Base-by-base conservation (phyloP, 1,140 invertebrate species). In the Trichonephila clavata region DNA sequence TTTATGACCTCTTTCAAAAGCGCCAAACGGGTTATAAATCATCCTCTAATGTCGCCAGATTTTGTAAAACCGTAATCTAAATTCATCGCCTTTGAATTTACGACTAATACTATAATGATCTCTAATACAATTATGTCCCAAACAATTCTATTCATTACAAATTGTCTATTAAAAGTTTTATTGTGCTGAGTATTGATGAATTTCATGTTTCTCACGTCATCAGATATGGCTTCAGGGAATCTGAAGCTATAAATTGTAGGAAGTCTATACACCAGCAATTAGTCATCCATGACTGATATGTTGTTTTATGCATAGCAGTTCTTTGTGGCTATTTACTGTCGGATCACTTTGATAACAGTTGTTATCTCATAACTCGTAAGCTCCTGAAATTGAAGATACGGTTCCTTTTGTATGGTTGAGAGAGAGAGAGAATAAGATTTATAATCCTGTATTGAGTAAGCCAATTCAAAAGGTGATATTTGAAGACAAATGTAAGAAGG, bases 121-220 rank as follows among this genome's bases (percentile, higher is more conserved):
- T 32, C 8, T 27, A 32, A 16, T 16, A 27, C 18, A 77, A 77
- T 77, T 77, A 20, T 20, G 32, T 39, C 32, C 4, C 14, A 77
- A 57, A 59, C 83, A 84, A 84, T 84, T 59, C 83, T 50, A 59
- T 84, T 57, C 83, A 84, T 84, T 84, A 84, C 10, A 61, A 65
- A 87, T 20, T 87, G 32, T 24, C 86, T 21, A 57, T 87, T 20
- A 63, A 87, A 87, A 57, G 59, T 24, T 27, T 87, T 39, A 27
- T 77, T 77, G 71, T 20, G 27, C 24, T 77, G 86, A 87, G 86
- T 63, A 39, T 63, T 63, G 86, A 63, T 32, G 39, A 16, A 32
- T 87, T 39, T 43, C 50, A 18, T 39, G 18, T 87, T 87, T 61
- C 86, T 63, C 60, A 50, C 81, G 71, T 77, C 27, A 77, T 20